These are phyloP conservation scores for Astyanax mexicanus DNA, from an alignment of 2,797 vertebrate species.

Conservation along the genomic window DNA sequence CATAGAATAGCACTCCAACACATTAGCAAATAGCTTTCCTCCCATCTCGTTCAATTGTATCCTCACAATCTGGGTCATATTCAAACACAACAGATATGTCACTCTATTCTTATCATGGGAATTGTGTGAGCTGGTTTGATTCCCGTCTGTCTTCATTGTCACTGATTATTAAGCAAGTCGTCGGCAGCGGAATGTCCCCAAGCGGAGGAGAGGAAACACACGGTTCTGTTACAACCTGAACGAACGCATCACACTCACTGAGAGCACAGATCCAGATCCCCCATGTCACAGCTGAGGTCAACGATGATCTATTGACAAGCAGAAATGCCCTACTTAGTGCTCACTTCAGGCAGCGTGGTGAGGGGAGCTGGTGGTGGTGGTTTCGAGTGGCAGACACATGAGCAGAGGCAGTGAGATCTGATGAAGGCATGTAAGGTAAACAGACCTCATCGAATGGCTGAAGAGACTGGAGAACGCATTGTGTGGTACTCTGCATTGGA, in stretches of 20 bases:
- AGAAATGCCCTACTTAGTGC: slow-evolving; percentile 77
- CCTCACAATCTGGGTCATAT: slow-evolving; percentile 43
- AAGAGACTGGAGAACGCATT: neutral
- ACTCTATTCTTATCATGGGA: slow-evolving; percentile 13
- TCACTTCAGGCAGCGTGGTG: slow-evolving; percentile 65
- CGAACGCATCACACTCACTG: slow-evolving; percentile 30
- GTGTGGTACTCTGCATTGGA: neutral
- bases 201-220: slow-evolving; percentile 21
- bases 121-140: slow-evolving; percentile 35
- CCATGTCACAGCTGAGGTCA: slow-evolving; percentile 65
- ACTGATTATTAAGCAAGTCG: slow-evolving; percentile 42
- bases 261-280: slow-evolving; percentile 51
- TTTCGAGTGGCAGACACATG: slow-evolving; percentile 63
- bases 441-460: neutral
- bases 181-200: slow-evolving; percentile 28
- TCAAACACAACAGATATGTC: slow-evolving; percentile 16
- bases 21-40: slow-evolving; percentile 12
- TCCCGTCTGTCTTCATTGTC: slow-evolving; percentile 38
- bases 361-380: slow-evolving; percentile 58
- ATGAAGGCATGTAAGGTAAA: slow-evolving; percentile 2
- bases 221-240: slow-evolving; percentile 31
- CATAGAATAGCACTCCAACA: neutral
- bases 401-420: slow-evolving; percentile 18
- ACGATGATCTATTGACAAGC: slow-evolving; percentile 77
- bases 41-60: slow-evolving; percentile 10